Conservation (phyloP, 53 echinoderm and acorn worm genomes). For the Mesocentrotus franciscanus region DNA sequence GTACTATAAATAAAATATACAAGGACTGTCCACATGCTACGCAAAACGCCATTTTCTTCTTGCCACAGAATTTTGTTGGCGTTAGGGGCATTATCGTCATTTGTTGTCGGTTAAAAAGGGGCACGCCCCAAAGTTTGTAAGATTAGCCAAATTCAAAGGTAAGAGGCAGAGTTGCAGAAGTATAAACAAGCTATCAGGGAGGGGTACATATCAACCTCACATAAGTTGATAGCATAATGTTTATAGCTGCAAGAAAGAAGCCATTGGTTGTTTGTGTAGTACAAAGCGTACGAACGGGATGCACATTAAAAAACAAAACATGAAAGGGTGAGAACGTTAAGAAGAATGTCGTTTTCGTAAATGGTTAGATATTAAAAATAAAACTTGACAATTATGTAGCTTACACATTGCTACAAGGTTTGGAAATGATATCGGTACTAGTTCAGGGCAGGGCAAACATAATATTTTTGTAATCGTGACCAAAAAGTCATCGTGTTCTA, state of each 20-base stretch:
- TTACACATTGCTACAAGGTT: neutral
- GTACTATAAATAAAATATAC: conserved; percentile 51
- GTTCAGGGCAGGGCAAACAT: neutral
- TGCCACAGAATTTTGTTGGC: neutral
- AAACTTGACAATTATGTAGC: neutral
- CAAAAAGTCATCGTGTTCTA: neutral
- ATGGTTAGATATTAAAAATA: neutral
- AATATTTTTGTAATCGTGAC: neutral
- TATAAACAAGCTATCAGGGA: neutral
- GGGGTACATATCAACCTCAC: too few species aligned
- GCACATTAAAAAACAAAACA: neutral
- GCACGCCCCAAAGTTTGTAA: neutral
- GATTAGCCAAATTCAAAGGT: neutral
- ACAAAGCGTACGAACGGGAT: conserved; percentile 48
- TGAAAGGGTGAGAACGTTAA: neutral
- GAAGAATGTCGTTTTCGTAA: neutral
- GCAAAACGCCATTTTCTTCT: neutral
- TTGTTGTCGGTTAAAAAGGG: neutral
- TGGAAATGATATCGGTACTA: neutral
- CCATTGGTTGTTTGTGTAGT: neutral
- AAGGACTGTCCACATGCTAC: conserved; percentile 37
- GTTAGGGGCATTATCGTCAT: neutral
- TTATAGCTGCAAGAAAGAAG: neutral
- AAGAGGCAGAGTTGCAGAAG: neutral
- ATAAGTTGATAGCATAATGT: neutral